Conservation (phyloP, 2,113 vertebrate genomes). For the Todiramphus chloris region DNA sequence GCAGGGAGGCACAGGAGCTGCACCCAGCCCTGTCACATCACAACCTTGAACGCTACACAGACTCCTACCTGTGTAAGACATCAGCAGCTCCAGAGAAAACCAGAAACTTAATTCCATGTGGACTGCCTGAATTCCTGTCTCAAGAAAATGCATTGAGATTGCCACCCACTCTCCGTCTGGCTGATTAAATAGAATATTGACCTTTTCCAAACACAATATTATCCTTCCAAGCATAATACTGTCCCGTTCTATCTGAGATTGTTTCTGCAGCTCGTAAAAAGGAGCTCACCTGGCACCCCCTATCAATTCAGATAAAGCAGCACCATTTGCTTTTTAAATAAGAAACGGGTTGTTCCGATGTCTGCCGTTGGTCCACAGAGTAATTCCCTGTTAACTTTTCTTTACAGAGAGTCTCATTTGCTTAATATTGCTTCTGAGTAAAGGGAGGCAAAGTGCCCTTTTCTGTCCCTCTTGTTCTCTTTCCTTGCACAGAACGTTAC, state of each 20-base stretch:
- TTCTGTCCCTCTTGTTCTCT: background rate
- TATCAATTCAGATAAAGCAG: slow-evolving; percentile 30
- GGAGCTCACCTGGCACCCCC: slow-evolving; percentile 42
- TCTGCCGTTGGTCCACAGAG: background rate
- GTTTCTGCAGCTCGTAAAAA: slow-evolving; percentile 40
- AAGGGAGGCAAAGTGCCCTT: background rate
- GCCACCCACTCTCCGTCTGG: slow-evolving; percentile 63
- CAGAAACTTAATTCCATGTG: background rate
- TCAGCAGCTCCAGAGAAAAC: background rate
- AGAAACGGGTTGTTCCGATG: background rate
- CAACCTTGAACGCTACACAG: background rate
- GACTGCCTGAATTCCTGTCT: slow-evolving; percentile 44
- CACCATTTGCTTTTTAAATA: background rate
- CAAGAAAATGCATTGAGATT: slow-evolving; percentile 46
- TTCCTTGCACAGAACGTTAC: background rate
- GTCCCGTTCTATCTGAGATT: slow-evolving; percentile 3
- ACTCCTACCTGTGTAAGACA: background rate
- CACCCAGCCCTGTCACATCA: background rate
- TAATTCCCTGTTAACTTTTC: background rate
- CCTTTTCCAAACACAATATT: slow-evolving; percentile 53
- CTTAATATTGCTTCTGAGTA: background rate
- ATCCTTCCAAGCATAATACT: slow-evolving; percentile 54
- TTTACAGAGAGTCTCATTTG: background rate
- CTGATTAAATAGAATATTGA: slow-evolving; percentile 66
- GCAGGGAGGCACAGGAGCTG: fast-evolving